Evolutionary conservation across 2,797 vertebrate species (phyloP).

Genomic region (Tarsius wallacei): DNA sequence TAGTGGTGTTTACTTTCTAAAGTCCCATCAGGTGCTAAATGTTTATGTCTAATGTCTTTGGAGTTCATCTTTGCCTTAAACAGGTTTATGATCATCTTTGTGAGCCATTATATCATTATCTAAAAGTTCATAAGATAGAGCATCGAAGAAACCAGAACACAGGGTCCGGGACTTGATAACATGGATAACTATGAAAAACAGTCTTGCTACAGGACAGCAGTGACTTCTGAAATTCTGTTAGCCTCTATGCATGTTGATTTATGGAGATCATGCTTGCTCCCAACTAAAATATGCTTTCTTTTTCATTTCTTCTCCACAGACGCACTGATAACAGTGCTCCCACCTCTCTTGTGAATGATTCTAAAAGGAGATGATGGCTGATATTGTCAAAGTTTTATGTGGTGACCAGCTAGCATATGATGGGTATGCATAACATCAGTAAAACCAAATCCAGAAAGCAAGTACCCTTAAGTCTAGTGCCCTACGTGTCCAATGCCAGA

Average conservation of each 20-base stretch:
- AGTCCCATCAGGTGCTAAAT: background rate
- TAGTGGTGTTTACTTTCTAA: background rate
- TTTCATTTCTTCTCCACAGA: background rate
- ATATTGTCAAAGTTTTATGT: background rate
- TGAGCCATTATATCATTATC: background rate
- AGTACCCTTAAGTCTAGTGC: background rate
- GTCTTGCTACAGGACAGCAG: background rate
- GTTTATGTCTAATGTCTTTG: conserved; percentile 29
- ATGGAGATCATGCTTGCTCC: background rate
- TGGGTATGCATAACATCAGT: background rate
- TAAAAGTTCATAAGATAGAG: background rate
- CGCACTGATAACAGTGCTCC: background rate
- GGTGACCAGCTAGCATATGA: background rate
- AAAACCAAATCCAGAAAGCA: conserved; percentile 38
- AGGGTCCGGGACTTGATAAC: background rate
- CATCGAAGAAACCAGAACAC: background rate
- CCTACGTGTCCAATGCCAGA: background rate
- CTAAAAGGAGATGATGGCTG: conserved; percentile 29
- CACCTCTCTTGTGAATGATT: background rate
- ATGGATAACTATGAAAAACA: conserved; percentile 14
- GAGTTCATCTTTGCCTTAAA: conserved; percentile 32
- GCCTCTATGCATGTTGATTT: background rate
- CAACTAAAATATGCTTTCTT: background rate
- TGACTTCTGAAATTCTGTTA: background rate
- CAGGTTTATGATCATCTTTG: background rate